Evolutionary conservation across 1,140 invertebrate species (phyloP).

Genomic region (Chironomus striatipennis): DNA sequence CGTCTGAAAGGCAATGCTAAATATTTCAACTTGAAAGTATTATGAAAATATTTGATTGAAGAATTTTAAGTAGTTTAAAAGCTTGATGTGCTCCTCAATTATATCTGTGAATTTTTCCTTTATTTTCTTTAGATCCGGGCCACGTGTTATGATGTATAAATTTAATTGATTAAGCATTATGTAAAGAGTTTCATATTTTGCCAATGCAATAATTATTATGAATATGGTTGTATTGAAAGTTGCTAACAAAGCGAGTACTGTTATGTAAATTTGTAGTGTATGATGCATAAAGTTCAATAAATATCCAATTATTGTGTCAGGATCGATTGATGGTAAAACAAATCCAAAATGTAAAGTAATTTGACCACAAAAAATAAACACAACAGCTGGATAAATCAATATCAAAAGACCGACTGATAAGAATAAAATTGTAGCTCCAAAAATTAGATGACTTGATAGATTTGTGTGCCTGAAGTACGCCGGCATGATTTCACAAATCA

Average conservation of each 20-base stretch:
- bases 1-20: not conserved
- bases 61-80: not conserved
- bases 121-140: not conserved
- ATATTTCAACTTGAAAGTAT: not conserved
- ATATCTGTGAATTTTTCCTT: not conserved
- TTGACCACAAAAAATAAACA: not conserved
- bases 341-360: not conserved
- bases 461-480: no score
- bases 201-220: not conserved
- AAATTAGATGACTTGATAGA: no score
- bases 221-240: not conserved
- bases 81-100: not conserved
- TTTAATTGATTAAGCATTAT: not conserved
- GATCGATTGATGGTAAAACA: not conserved
- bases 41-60: not conserved
- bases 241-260: not conserved
- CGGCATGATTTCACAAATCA: no score
- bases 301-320: not conserved
- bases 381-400: not conserved
- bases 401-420: no score
- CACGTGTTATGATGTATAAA: not conserved
- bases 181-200: not conserved
- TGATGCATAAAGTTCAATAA: not conserved
- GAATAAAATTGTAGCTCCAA: no score
- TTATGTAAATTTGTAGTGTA: not conserved